Evolutionary conservation across 2,888 invertebrate genomes (phyloP), one percentile per base, ranked within the genome.

Genomic region (Esperia sulphurella): DNA sequence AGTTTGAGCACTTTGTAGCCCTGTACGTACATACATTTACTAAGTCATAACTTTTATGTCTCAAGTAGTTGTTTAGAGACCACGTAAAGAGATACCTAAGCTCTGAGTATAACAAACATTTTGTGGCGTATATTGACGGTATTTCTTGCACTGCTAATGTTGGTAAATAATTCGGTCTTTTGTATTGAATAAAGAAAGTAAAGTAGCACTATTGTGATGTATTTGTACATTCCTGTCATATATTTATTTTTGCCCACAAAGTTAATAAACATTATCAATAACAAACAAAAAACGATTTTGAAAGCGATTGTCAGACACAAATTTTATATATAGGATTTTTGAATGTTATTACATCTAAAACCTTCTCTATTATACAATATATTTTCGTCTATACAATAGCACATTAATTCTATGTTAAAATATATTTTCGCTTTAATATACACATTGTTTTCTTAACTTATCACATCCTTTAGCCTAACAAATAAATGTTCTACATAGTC

Each of bases 401-500:
- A 77, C 75, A 75, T 76, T 71, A 68, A 75, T n/a, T 75, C 74
- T 68, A 75, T 64, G 61, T 78, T 75, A 63, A 78, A 79, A 79
- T 76, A 79, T 79, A 75, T 65, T 73, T 47, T 68, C 61, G 68
- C 74, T 71, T 73, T 59, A 76, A 78, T 81, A 71, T 79, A 79
- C 75, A 80, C 75, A 70, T 75, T 21, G 21, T 74, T 65, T 75
- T 71, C 72, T 75, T 82, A 79, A 77, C 79, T 83, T 86, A 89
- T 89, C 87, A 89, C 88, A 84, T 85, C 66, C 58, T 79, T 86
- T 87, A 85, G 77, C 84, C 83, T 87, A 88, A 81, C 71, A 80
- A 82, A 83, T 82, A 79, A 82, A 76, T 71, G 71, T 68, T 80
- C 87, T 88, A 87, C 82, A 79, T 83, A 88, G 84, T 87, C 89